Percentiles rank a stretch among this genome's conserved stretches.
phyloP scores from a whole-genome alignment of 2,113 vertebrate species.

The Larimichthys crocea region DNA sequence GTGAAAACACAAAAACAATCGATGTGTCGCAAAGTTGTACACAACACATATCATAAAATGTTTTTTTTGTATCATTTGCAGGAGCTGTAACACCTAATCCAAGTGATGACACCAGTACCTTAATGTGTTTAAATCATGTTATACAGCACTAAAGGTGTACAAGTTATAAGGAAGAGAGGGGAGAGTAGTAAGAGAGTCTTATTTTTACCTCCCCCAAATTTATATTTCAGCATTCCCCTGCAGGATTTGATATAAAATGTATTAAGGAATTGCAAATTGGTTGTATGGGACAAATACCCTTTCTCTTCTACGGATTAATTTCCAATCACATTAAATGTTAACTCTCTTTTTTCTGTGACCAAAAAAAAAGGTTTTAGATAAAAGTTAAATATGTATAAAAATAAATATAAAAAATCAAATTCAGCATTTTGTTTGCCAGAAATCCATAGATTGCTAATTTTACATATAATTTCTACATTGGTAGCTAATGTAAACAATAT shows the following conservation, averaged over 20 bases:
- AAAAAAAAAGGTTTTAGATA: too few relatives aligned
- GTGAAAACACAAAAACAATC: conserved; percentile 38
- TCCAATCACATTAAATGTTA: too few relatives aligned
- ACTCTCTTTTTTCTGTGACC: too few relatives aligned
- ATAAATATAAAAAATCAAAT: too few relatives aligned
- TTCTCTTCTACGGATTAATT: too few relatives aligned
- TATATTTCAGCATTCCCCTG: background rate
- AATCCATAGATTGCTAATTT: too few relatives aligned
- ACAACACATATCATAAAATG: background rate
- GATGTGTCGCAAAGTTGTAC: background rate
- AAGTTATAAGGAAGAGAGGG: background rate
- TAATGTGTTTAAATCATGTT: background rate
- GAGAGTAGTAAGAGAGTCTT: background rate
- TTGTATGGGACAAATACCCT: too few relatives aligned
- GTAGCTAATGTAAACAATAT: too few relatives aligned
- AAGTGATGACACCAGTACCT: background rate
- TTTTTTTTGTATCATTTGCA: background rate
- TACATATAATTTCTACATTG: too few relatives aligned
- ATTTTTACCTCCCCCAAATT: background rate
- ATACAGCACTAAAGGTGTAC: background rate
- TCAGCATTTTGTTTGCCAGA: too few relatives aligned
- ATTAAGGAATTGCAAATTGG: background rate
- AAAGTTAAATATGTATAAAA: too few relatives aligned
- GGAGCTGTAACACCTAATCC: background rate
- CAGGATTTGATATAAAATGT: background rate